phyloP scores from a whole-genome alignment of 2,888 invertebrate genomes.

The Ischnura elegans region DNA sequence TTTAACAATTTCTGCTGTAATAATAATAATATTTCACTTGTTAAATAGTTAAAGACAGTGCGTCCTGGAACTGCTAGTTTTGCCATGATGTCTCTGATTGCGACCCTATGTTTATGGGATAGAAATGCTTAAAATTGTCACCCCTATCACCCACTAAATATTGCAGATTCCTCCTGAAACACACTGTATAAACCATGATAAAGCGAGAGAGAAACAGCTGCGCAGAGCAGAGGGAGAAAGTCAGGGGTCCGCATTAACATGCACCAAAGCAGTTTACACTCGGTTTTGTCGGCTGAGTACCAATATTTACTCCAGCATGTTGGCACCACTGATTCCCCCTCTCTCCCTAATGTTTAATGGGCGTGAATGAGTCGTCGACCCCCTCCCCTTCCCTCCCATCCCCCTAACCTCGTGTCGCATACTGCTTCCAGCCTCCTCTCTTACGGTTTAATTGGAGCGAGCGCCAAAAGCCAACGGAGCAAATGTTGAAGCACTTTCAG shows the following conservation, averaged over 20 bases:
- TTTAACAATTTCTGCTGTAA: too few species aligned
- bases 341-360: conserved; percentile 57
- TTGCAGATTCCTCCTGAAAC: too few species aligned
- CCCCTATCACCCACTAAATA: too few species aligned
- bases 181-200: too few species aligned
- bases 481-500: neutral
- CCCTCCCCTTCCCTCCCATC: neutral
- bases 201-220: neutral
- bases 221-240: neutral
- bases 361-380: conserved; percentile 41
- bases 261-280: conserved; percentile 65
- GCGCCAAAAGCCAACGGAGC: conserved; percentile 19
- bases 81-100: too few species aligned
- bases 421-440: neutral
- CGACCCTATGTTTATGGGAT: too few species aligned
- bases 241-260: conserved; percentile 12
- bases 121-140: too few species aligned
- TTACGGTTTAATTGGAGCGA: conserved; percentile 58
- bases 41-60: too few species aligned
- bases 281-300: conserved; percentile 63
- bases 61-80: too few species aligned
- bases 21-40: too few species aligned
- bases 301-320: conserved; percentile 64
- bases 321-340: conserved; percentile 53
- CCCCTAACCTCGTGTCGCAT: neutral